Evolutionary conservation across 2,113 vertebrate genomes (phyloP).

Genomic region (Saiga tatarica): DNA sequence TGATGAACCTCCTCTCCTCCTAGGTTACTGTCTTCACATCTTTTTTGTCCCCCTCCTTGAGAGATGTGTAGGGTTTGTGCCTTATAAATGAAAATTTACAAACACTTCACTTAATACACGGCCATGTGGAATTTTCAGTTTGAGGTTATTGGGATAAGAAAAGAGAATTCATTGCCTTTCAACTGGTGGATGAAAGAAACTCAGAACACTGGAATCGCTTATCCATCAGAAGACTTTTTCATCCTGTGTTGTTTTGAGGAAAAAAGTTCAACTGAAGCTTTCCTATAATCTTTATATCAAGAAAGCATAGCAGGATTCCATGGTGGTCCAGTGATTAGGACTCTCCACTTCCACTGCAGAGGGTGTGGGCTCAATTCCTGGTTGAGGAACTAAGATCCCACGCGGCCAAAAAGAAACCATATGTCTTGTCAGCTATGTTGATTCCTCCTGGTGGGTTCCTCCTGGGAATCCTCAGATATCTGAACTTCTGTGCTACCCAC

Average conservation of each 20-base stretch:
- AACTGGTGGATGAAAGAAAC: constrained; percentile 4
- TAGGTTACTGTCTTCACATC: background rate
- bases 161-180: background rate
- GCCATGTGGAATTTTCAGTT: constrained; percentile 23
- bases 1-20: background rate
- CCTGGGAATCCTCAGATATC: constrained; percentile 1
- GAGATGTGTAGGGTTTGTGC: constrained; percentile 52
- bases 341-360: background rate
- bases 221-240: constrained; percentile 2
- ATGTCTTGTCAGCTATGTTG: background rate
- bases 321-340: background rate
- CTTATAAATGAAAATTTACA: constrained; percentile 57
- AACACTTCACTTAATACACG: constrained; percentile 11
- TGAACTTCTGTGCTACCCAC: background rate
- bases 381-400: background rate
- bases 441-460: constrained; percentile 20
- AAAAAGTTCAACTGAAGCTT: background rate
- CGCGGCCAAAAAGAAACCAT: background rate
- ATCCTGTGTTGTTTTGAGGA: background rate
- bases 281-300: constrained; percentile 40
- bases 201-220: background rate
- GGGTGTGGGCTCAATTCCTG: background rate
- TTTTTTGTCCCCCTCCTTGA: background rate
- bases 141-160: background rate
- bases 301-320: background rate